Conservation (phyloP, 2,113 vertebrate species). For the Odobenus rosmarus region DNA sequence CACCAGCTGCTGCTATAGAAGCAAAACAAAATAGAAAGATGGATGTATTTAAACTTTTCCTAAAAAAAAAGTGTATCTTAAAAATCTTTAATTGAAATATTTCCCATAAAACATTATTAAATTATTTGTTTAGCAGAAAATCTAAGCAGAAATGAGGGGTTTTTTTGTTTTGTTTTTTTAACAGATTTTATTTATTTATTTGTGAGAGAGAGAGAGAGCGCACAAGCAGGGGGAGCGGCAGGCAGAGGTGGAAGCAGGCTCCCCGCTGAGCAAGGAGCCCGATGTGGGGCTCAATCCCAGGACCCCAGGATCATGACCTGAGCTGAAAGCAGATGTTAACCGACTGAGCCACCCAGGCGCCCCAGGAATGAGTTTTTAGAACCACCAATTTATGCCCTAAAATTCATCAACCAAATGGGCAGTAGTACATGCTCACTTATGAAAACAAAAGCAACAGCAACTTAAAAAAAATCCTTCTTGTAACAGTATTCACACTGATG, state of each 20-base stretch:
- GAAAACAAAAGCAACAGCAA: conserved; percentile 6
- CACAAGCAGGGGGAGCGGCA: no score
- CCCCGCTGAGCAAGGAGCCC: no score
- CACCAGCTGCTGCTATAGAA: conserved; percentile 84
- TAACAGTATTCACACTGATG: neutral
- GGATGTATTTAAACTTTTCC: conserved; percentile 45
- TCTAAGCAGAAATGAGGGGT: neutral
- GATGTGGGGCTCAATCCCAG: no score
- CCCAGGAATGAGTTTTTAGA: conserved; percentile 13
- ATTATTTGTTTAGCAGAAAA: conserved; percentile 52
- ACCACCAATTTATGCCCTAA: neutral
- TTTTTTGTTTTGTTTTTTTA: neutral
- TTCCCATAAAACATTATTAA: conserved; percentile 42
- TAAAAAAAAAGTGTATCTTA: conserved; percentile 40
- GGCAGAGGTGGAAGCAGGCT: no score
- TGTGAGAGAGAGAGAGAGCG: neutral
- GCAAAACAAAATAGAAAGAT: conserved; percentile 71
- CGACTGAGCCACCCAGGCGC: no score
- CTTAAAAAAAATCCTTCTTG: neutral
- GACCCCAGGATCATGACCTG: no score
- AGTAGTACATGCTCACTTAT: neutral
- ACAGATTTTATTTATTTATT: neutral
- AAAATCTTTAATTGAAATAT: conserved; percentile 37
- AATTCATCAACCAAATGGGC: neutral
- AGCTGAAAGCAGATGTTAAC: no score